Evolutionary conservation across 2,113 vertebrate genomes (phyloP).

Genomic region (Catharus bicknelli): DNA sequence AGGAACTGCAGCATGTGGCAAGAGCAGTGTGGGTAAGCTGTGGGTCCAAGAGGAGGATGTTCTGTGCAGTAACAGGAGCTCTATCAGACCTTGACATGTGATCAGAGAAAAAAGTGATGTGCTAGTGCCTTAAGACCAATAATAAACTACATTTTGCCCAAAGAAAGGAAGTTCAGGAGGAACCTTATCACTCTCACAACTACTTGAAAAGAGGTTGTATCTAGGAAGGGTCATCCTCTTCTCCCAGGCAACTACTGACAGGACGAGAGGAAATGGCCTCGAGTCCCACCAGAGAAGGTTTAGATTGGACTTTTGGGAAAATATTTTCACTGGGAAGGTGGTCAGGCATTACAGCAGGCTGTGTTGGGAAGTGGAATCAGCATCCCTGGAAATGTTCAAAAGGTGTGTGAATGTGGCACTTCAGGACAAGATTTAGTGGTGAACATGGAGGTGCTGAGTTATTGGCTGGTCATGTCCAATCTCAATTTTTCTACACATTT

Average conservation of each 20-base stretch:
- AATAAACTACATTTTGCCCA: background rate
- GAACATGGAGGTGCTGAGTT: background rate
- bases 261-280: background rate
- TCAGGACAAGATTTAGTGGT: background rate
- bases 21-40: accelerated
- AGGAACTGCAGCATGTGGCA: background rate
- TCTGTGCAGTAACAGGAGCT: background rate
- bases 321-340: background rate
- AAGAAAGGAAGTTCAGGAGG: background rate
- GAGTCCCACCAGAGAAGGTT: background rate
- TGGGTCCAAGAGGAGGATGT: background rate
- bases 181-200: background rate
- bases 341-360: background rate
- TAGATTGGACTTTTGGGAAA: background rate
- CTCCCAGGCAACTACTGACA: background rate
- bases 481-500: background rate
- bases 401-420: background rate
- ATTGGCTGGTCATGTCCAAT: background rate
- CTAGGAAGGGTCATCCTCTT: accelerated
- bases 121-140: background rate
- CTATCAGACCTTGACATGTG: background rate
- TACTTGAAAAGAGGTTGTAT: background rate
- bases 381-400: background rate
- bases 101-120: background rate
- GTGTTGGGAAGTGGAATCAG: background rate